Percentiles rank a stretch among this genome's conserved stretches.
Evolutionary conservation across 2,888 invertebrate genomes (phyloP).

Genomic region (Lottia gigantea): DNA sequence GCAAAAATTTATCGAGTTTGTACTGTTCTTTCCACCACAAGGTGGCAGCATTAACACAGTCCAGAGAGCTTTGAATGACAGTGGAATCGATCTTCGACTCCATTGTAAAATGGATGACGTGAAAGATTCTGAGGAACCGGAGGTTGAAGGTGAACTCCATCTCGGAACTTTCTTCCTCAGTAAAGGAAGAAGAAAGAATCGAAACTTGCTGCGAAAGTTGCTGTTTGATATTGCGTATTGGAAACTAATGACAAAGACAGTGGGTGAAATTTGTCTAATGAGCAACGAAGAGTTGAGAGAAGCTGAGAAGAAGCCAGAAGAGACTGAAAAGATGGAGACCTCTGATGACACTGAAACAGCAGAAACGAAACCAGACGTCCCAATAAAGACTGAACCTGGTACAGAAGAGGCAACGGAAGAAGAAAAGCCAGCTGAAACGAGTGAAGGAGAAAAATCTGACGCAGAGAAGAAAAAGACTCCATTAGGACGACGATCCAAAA

Average conservation of each 20-base stretch:
- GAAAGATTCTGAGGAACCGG: background rate
- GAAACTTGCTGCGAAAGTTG: background rate
- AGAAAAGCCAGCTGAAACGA: background rate
- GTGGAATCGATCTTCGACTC: background rate
- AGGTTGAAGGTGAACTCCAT: background rate
- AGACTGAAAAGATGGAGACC: background rate
- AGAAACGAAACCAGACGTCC: background rate
- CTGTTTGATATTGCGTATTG: background rate
- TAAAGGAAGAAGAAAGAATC: background rate
- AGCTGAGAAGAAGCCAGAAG: background rate
- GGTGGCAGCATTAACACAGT: background rate
- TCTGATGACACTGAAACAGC: background rate
- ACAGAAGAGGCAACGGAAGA: background rate
- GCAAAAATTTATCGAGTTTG: background rate
- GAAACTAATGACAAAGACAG: background rate
- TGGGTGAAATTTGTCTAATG: background rate
- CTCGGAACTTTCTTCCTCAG: background rate
- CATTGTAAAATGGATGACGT: constrained; percentile 3
- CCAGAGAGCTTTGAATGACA: background rate
- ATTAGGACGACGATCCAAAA: constrained; percentile 1
- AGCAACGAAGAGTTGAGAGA: background rate
- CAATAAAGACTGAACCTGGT: background rate
- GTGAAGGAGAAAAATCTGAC: background rate
- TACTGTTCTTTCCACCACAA: constrained; percentile 7
- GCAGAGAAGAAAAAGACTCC: background rate